Evolutionary conservation across 2,888 invertebrate genomes (phyloP), one percentile per base, ranked within the genome.

Genomic region (Chrysotoxum bicinctum): DNA sequence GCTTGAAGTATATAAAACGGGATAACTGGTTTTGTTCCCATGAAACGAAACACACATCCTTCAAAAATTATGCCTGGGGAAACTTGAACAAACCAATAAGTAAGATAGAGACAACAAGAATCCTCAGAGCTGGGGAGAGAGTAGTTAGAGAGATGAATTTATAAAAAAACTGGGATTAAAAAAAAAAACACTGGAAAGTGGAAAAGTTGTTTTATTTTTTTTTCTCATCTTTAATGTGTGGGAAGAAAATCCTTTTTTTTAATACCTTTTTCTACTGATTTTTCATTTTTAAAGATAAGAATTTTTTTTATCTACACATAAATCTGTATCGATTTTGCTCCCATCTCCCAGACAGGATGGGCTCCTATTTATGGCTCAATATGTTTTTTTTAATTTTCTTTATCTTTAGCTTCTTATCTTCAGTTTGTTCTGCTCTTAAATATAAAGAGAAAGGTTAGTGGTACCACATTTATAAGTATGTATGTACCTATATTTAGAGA

Each of bases 1-100:
- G 26, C 16, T 45, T 30, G 1, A 40, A 45, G 45, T 66, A 66
- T 66, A 66, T 66, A 66, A 68, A 56, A 40, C 54, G 16, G 54
- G 23, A 43, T 73, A 85, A 85, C 85, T 85, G 85, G 80, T 85
- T 85, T 85, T 62, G n/a, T 80, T 85, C 80, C 79, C 76, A 54
- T 64, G 35, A 48, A 16, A 14, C 35, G 35, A 48, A 16, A 14
- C 40, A 60, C 69, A 69, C 35, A 35, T 50, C 84, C 80, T 84
- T 76, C 60, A 48, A 50, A 30, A 48, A 50, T 23, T 32, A 19
- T n/a, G 30, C 32, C 32, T 60, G 81, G 70, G 75, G 70, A 81
- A 74, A 12, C 19, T 30, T 7, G 0, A 19, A 2, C 4, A 37
- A 35, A 32, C 19, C 26, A 30, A 48, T 50, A 52, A 12, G n/a